phyloP scores from a whole-genome alignment of 2,888 invertebrate genomes.

The Caradrina clavipalpis region DNA sequence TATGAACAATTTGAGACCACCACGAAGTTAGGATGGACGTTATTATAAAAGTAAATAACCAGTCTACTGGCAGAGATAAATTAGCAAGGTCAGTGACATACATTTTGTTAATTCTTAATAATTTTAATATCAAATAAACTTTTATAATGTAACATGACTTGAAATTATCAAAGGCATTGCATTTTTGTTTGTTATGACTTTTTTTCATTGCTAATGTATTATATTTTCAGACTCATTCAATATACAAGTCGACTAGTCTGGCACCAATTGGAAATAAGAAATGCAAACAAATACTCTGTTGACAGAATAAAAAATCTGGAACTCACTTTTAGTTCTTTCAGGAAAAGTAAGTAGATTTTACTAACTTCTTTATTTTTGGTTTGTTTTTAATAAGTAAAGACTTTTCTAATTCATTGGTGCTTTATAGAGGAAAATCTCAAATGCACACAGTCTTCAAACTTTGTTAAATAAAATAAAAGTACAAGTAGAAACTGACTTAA shows the following conservation, averaged over 20 bases:
- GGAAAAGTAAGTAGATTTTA: slow-evolving; percentile 93
- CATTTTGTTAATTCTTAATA: background rate
- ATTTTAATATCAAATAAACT: background rate
- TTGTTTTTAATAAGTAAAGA: too few relatives aligned
- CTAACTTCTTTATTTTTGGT: background rate
- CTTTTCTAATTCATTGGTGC: too few relatives aligned
- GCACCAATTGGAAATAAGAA: slow-evolving; percentile 93
- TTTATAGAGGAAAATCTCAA: too few relatives aligned
- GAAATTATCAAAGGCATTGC: background rate
- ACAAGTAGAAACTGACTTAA: too few relatives aligned
- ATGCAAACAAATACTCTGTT: slow-evolving; percentile 92
- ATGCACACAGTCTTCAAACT: too few relatives aligned
- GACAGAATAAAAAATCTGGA: slow-evolving; percentile 95
- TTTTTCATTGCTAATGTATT: background rate
- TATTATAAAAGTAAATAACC: slow-evolving; percentile 88
- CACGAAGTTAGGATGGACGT: slow-evolving; percentile 80
- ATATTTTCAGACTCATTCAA: slow-evolving; percentile 93
- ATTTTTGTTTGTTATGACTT: background rate
- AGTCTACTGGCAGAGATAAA: slow-evolving; percentile 90
- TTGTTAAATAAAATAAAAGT: too few relatives aligned
- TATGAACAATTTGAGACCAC: slow-evolving; percentile 8
- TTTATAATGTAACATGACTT: background rate
- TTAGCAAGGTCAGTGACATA: slow-evolving; percentile 84
- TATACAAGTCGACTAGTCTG: slow-evolving; percentile 95
- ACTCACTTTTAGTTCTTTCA: slow-evolving; percentile 95